These are phyloP conservation scores for Cylindroiulus punctatus DNA, from an alignment of 2,888 invertebrate species.

Conservation along the genomic window DNA sequence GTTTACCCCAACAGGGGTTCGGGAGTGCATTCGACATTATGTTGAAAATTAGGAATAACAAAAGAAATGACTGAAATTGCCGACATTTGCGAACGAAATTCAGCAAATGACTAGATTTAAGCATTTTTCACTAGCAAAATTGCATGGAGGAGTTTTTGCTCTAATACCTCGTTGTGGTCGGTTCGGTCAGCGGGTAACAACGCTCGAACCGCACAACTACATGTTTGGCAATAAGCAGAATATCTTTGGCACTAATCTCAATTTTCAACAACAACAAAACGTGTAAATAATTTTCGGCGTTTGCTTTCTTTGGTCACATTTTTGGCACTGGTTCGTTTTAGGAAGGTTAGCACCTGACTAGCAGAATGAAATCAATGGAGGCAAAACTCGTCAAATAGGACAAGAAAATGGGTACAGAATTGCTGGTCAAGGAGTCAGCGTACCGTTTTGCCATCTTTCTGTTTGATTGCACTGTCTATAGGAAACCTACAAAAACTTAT, in stretches of 20 bases:
- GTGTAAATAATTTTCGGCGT: not conserved
- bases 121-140: not conserved
- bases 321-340: constrained; percentile 3
- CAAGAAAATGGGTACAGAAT: no score
- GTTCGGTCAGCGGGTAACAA: not conserved
- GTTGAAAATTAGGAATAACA: not conserved
- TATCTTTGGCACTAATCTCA: constrained; percentile 36
- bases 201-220: not conserved
- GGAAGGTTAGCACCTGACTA: not conserved
- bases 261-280: not conserved
- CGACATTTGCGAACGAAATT: not conserved
- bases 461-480: no score
- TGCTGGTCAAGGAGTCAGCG: no score
- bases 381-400: no score
- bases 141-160: not conserved
- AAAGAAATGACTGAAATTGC: not conserved
- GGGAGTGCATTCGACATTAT: no score
- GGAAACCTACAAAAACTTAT: no score
- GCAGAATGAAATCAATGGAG: not conserved
- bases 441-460: no score
- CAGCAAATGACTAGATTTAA: constrained; percentile 6
- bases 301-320: not conserved
- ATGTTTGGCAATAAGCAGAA: not conserved
- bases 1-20: no score
- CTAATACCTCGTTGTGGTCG: no score